Evolutionary conservation across 2,888 invertebrate species (phyloP).

Genomic region (Aspidapion aeneum): DNA sequence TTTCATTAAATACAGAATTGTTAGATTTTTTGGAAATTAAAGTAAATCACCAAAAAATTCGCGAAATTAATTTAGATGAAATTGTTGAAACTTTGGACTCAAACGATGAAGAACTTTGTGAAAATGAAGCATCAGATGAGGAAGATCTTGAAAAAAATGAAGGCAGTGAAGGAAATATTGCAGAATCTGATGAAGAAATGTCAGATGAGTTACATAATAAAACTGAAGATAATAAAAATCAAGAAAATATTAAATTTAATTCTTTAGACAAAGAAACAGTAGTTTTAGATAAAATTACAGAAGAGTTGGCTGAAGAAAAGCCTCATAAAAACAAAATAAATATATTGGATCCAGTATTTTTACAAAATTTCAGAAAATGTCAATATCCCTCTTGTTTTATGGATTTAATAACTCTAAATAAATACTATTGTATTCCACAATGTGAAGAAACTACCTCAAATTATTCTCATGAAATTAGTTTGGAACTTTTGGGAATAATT

Average conservation of each 20-base stretch:
- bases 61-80: neutral
- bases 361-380: slow-evolving; percentile 58
- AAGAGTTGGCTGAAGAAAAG: slow-evolving; percentile 10
- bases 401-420: slow-evolving; percentile 62
- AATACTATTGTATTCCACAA: slow-evolving; percentile 66
- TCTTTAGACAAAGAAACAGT: too few relatives aligned
- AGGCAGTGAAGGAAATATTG: slow-evolving; percentile 15
- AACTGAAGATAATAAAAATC: slow-evolving; percentile 9
- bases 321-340: slow-evolving; percentile 21
- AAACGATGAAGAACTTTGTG: slow-evolving; percentile 1
- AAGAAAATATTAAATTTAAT: neutral
- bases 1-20: slow-evolving; percentile 55
- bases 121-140: slow-evolving; percentile 7
- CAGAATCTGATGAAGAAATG: slow-evolving; percentile 26
- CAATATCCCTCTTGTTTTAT: slow-evolving; percentile 63
- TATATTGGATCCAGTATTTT: slow-evolving; percentile 60
- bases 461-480: slow-evolving; percentile 57
- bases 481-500: slow-evolving; percentile 61
- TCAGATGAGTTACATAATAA: slow-evolving; percentile 10
- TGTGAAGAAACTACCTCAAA: slow-evolving; percentile 64
- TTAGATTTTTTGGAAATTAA: slow-evolving; percentile 53
- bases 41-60: neutral
- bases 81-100: slow-evolving; percentile 8
- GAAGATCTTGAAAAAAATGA: slow-evolving; percentile 14
- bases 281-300: slow-evolving; percentile 14